Conservation (phyloP, 1,140 invertebrate species). For the Drosophila orena region DNA sequence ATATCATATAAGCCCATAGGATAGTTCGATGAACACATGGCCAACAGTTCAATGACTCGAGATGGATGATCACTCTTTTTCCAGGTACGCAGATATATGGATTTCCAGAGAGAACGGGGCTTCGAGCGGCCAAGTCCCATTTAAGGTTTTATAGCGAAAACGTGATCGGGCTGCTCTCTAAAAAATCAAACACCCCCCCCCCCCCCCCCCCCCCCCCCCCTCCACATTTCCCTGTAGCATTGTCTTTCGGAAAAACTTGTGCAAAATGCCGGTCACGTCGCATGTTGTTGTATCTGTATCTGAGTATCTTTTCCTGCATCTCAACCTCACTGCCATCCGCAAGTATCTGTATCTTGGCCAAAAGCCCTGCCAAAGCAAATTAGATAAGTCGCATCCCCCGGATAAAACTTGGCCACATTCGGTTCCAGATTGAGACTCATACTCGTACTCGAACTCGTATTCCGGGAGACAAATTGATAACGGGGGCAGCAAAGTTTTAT, state of each 20-base stretch:
- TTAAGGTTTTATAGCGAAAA: conserved; percentile 52
- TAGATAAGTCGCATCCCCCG: conserved; percentile 26
- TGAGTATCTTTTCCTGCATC: conserved; percentile 12
- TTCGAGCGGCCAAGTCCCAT: conserved; percentile 8
- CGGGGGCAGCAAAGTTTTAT: conserved; percentile 25
- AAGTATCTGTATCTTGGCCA: conserved; percentile 14
- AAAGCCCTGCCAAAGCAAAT: conserved; percentile 32
- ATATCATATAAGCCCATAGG: neutral
- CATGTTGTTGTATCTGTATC: conserved; percentile 20
- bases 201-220: neutral
- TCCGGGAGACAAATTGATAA: conserved; percentile 39
- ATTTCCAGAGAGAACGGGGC: neutral
- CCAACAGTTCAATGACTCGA: conserved; percentile 49
- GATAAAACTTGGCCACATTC: conserved; percentile 22
- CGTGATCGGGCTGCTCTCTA: conserved; percentile 47
- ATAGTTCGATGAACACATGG: conserved; percentile 44
- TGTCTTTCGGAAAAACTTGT: conserved; percentile 19
- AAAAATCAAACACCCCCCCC: no score
- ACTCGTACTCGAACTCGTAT: conserved; percentile 5
- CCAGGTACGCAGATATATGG: conserved; percentile 9
- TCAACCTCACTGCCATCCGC: neutral
- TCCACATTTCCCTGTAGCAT: neutral
- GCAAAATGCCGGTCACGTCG: conserved; percentile 43
- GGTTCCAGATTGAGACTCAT: neutral
- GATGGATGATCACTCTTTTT: conserved; percentile 37